Evolutionary conservation across 1,140 invertebrate genomes (phyloP).

Genomic region (Drosophila bocki): DNA sequence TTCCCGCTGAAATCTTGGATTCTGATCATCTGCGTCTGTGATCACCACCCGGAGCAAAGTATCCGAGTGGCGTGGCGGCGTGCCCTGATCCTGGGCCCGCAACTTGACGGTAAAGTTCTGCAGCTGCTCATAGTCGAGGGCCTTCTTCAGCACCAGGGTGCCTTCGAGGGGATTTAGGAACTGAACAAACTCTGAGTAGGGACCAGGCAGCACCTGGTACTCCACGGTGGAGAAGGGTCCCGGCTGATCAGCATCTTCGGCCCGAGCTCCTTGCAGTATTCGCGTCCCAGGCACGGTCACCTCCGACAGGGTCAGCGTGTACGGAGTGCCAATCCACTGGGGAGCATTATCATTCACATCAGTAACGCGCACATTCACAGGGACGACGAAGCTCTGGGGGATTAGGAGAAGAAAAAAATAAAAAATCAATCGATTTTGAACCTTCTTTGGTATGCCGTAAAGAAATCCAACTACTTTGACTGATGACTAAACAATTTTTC

Average conservation of each 20-base stretch:
- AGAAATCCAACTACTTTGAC: background rate
- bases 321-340: constrained; percentile 92
- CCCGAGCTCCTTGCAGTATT: constrained; percentile 91
- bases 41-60: constrained; percentile 92
- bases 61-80: constrained; percentile 90
- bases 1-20: constrained; percentile 92
- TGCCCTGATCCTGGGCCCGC: constrained; percentile 93
- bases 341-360: constrained; percentile 97
- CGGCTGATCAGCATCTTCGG: constrained; percentile 94
- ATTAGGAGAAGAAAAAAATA: background rate
- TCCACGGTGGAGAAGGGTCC: constrained; percentile 95
- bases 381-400: constrained; percentile 92
- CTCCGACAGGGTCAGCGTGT: constrained; percentile 93
- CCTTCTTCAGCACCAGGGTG: constrained; percentile 91
- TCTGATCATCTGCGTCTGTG: constrained; percentile 96
- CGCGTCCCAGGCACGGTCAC: constrained; percentile 92
- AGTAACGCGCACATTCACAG: constrained; percentile 95
- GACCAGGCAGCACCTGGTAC: constrained; percentile 92
- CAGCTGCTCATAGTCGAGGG: constrained; percentile 93
- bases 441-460: background rate
- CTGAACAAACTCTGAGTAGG: constrained; percentile 92
- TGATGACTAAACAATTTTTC: constrained; percentile 7
- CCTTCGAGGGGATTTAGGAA: constrained; percentile 95
- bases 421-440: too few relatives aligned
- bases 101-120: constrained; percentile 92